These are phyloP conservation scores for Nematostella vectensis DNA, from an alignment of 92 coral and sea anemone genomes.

Conservation along the genomic window DNA sequence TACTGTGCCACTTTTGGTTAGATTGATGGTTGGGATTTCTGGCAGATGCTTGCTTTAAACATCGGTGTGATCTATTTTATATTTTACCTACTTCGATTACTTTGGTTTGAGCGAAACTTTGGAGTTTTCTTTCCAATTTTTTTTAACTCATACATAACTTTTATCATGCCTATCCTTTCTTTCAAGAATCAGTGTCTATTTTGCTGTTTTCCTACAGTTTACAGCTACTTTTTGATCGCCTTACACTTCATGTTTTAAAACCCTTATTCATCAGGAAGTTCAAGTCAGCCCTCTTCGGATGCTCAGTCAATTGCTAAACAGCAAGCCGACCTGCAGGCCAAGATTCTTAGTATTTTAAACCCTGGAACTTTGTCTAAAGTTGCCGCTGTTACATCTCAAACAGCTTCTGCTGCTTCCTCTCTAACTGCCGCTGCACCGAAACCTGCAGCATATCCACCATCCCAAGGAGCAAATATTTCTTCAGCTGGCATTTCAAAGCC, in stretches of 20 bases:
- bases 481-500: constrained; percentile 10
- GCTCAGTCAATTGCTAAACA: constrained; percentile 94
- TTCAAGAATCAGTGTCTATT: no score
- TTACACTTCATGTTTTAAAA: constrained; percentile 14
- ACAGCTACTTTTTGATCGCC: no score
- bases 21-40: no score
- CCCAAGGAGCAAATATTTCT: background rate
- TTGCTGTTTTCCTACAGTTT: no score
- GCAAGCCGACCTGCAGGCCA: constrained; percentile 99
- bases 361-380: constrained; percentile 49
- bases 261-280: constrained; percentile 50
- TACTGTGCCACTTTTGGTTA: no score
- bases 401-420: constrained; percentile 22
- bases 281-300: constrained; percentile 69
- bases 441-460: background rate
- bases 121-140: no score
- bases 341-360: constrained; percentile 90
- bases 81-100: no score
- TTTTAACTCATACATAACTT: no score
- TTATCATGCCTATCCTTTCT: no score
- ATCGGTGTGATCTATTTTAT: no score
- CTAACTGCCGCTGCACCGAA: constrained; percentile 8
- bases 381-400: constrained; percentile 3
- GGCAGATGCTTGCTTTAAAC: no score
- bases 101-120: no score